Conservation (phyloP, 2,797 vertebrate species). For the Lutjanus argentimaculatus region DNA sequence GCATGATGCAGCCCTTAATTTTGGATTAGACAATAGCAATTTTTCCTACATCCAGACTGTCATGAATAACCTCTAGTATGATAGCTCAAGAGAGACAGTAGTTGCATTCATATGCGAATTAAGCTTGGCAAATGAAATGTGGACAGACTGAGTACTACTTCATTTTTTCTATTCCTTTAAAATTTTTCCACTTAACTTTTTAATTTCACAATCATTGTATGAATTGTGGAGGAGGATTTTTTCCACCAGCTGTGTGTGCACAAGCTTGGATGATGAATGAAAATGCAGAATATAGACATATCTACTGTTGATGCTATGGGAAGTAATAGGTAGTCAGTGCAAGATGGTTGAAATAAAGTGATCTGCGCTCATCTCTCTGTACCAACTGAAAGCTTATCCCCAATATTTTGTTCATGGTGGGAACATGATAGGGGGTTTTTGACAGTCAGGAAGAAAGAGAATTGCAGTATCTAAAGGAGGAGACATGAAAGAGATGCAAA, state of each 20-base stretch:
- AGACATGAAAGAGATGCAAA: constrained; percentile 46
- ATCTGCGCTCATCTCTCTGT: constrained; percentile 19
- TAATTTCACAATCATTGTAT: background rate
- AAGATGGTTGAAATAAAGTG: constrained; percentile 22
- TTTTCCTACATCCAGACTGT: background rate
- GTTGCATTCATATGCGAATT: constrained; percentile 10
- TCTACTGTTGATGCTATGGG: constrained; percentile 9
- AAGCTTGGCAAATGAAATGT: constrained; percentile 35
- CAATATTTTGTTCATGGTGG: constrained; percentile 34
- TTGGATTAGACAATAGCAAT: fast-evolving
- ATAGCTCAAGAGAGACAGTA: constrained; percentile 3
- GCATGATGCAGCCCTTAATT: background rate
- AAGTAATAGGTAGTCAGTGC: constrained; percentile 31
- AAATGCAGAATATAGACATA: constrained; percentile 12
- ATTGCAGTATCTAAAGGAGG: constrained; percentile 36
- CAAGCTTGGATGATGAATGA: constrained; percentile 21
- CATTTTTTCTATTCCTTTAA: background rate
- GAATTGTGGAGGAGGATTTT: constrained; percentile 5
- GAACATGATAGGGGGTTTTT: constrained; percentile 46
- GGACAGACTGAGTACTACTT: background rate
- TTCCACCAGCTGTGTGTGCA: background rate
- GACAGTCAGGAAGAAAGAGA: constrained; percentile 54
- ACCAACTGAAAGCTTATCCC: constrained; percentile 18
- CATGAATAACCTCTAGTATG: background rate
- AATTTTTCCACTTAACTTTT: background rate